These are phyloP conservation scores for Saimiri boliviensis DNA, from an alignment of 2,113 vertebrate species.

Conservation along the genomic window DNA sequence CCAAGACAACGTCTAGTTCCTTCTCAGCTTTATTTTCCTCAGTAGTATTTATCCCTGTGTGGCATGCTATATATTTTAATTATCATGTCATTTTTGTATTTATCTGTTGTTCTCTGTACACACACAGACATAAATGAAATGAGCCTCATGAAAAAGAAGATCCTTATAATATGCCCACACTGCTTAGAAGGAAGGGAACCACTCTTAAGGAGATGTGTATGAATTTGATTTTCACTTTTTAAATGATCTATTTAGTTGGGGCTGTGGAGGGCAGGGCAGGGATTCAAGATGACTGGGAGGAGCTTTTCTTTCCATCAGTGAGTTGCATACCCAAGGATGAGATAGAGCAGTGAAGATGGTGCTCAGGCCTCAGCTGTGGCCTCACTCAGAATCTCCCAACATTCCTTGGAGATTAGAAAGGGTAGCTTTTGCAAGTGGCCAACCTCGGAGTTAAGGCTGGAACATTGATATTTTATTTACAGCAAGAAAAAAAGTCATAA, in stretches of 20 bases:
- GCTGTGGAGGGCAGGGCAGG: not conserved
- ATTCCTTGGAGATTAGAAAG: not conserved
- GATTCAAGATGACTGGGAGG: not conserved
- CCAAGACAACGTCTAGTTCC: not conserved
- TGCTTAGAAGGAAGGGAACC: not conserved
- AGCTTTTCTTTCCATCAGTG: not conserved
- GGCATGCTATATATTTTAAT: not conserved
- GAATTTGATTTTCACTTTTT: constrained; percentile 21
- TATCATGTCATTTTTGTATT: constrained; percentile 11
- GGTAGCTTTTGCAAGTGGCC: not conserved
- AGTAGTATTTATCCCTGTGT: not conserved
- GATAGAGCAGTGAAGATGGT: not conserved
- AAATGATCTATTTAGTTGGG: not conserved
- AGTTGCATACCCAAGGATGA: not conserved
- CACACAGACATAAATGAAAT: not conserved
- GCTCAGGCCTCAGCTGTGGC: not conserved
- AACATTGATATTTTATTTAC: constrained; percentile 1
- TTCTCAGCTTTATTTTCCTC: not conserved
- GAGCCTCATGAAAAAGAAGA: not conserved
- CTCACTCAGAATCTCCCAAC: not conserved
- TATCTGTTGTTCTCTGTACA: not conserved
- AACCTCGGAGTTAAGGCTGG: not conserved
- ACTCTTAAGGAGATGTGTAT: not conserved
- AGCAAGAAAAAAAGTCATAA: not conserved
- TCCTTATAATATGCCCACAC: not conserved